phyloP scores from a whole-genome alignment of 2,888 invertebrate genomes.

The Mythimna loreyi region DNA sequence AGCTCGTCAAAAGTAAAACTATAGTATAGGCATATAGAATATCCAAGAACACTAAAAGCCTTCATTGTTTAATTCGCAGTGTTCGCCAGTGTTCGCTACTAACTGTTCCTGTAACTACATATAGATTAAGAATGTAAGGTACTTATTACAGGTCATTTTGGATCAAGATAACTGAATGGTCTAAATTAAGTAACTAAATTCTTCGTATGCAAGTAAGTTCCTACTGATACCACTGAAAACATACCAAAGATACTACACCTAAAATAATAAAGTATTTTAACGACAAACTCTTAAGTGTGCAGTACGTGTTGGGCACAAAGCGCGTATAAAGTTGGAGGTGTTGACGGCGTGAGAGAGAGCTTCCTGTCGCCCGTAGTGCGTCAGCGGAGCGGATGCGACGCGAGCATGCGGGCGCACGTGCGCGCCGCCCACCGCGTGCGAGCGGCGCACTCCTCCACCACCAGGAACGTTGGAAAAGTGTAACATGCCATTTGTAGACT shows the following conservation, averaged over 20 bases:
- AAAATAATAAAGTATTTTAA: background rate
- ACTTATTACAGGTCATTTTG: background rate
- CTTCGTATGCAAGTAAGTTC: background rate
- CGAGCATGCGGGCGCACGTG: slow-evolving; percentile 64
- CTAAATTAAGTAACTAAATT: background rate
- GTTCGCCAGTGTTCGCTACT: background rate
- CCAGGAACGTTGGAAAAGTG: background rate
- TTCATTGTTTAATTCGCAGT: background rate
- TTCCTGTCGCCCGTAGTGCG: slow-evolving; percentile 53
- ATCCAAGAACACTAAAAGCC: too few species aligned
- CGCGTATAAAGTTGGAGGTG: slow-evolving; percentile 3
- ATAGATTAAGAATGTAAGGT: background rate
- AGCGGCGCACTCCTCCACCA: too few species aligned
- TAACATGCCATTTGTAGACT: background rate
- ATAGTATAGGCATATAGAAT: too few species aligned
- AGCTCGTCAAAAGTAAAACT: background rate
- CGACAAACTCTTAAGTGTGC: background rate
- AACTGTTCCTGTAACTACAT: background rate
- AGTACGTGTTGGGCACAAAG: background rate
- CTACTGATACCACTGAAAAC: background rate
- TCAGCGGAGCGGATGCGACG: slow-evolving; percentile 70
- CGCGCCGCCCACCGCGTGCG: background rate
- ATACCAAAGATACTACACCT: background rate
- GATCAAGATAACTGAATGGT: background rate
- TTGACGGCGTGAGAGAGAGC: background rate